Percentiles rank a stretch among this genome's conserved stretches.
Conservation (phyloP, 2,113 vertebrate genomes). For the Okapia johnstoni region DNA sequence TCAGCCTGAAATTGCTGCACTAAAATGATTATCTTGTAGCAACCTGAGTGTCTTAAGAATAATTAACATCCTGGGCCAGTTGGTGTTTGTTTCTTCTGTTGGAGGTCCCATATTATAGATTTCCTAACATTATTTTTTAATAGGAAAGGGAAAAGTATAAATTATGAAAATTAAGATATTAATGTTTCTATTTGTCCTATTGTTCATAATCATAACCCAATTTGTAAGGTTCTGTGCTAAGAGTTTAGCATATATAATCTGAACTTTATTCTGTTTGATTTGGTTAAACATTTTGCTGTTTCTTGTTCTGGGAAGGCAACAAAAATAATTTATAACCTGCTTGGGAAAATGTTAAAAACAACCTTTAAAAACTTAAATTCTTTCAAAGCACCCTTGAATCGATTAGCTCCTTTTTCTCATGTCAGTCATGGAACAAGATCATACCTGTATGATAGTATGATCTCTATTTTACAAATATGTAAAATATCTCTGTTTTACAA, state of each 20-base stretch:
- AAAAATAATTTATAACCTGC: background rate
- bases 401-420: background rate
- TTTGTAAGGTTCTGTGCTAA: background rate
- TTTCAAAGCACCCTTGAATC: background rate
- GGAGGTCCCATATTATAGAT: background rate
- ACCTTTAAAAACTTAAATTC: slow-evolving; percentile 8
- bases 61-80: background rate
- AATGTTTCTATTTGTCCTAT: slow-evolving; percentile 20
- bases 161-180: background rate
- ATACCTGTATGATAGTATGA: background rate
- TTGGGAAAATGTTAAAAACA: background rate
- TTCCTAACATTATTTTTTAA: slow-evolving; percentile 19
- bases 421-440: background rate
- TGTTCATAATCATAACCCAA: background rate
- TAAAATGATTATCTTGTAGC: background rate
- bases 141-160: background rate
- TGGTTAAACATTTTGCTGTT: background rate
- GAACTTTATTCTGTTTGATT: background rate
- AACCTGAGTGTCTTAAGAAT: background rate
- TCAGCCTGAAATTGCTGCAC: background rate
- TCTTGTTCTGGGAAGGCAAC: background rate
- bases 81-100: background rate
- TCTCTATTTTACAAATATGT: background rate
- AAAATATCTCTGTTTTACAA: background rate
- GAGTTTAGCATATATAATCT: background rate